Conservation (phyloP, 2,888 invertebrate species). For the Diplazon laetatorius region DNA sequence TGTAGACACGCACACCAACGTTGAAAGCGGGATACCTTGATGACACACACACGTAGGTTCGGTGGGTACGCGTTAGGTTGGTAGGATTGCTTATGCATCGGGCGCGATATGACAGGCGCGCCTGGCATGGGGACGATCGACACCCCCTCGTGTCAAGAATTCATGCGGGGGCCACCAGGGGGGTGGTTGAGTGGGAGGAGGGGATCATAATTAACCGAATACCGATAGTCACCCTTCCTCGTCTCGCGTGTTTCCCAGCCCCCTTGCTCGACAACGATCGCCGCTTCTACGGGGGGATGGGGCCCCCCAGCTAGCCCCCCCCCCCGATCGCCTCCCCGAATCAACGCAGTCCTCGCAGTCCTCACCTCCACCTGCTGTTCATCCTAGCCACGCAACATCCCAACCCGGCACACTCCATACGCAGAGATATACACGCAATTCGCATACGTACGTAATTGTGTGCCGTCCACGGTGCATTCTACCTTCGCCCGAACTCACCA, state of each 20-base stretch:
- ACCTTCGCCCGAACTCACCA: constrained; percentile 24
- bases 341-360: constrained; percentile 58
- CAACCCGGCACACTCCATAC: constrained; percentile 70
- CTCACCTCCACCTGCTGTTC: constrained; percentile 49
- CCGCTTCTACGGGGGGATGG: constrained; percentile 58
- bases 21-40: constrained; percentile 57
- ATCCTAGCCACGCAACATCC: constrained; percentile 55
- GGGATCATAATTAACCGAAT: constrained; percentile 82
- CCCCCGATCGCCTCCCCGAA: constrained; percentile 28
- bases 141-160: constrained; percentile 82
- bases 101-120: constrained; percentile 81
- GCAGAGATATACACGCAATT: constrained; percentile 71
- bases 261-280: constrained; percentile 52
- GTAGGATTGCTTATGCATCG: constrained; percentile 76
- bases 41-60: constrained; percentile 35
- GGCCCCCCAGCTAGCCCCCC: too few relatives aligned
- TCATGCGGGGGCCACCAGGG: constrained; percentile 76
- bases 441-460: constrained; percentile 78
- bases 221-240: constrained; percentile 80
- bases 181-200: too few relatives aligned
- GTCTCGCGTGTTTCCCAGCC: constrained; percentile 49
- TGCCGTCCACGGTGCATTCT: constrained; percentile 66
- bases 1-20: too few relatives aligned
- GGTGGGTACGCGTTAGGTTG: constrained; percentile 70
- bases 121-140: constrained; percentile 79